Conservation (phyloP, 1,140 invertebrate species). For the Halyomorpha halys region DNA sequence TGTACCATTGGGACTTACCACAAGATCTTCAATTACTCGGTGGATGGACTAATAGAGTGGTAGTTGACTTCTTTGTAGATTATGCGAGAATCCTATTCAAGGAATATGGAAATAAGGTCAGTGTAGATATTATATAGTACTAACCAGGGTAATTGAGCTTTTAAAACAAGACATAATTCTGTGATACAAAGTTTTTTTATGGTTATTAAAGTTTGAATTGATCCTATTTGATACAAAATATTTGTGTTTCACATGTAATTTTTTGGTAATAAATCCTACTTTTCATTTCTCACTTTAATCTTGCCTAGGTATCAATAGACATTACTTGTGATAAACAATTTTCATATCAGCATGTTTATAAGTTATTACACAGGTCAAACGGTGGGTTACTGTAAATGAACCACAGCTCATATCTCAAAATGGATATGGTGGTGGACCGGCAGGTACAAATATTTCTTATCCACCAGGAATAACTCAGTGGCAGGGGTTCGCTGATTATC, state of each 20-base stretch:
- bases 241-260: too few relatives aligned
- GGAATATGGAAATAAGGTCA: constrained; percentile 40
- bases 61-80: constrained; percentile 45
- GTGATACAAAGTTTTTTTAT: too few relatives aligned
- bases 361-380: constrained; percentile 35
- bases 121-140: constrained; percentile 19
- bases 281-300: too few relatives aligned
- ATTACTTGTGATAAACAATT: too few relatives aligned
- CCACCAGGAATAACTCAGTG: constrained; percentile 28
- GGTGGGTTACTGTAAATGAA: constrained; percentile 44
- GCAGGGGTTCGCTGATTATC: constrained; percentile 35
- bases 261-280: too few relatives aligned
- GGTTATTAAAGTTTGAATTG: too few relatives aligned
- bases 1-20: constrained; percentile 46
- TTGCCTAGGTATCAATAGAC: too few relatives aligned
- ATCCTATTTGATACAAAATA: too few relatives aligned
- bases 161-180: too few relatives aligned
- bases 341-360: background rate
- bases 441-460: constrained; percentile 28
- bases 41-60: constrained; percentile 47
- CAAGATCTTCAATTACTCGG: constrained; percentile 45
- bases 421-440: constrained; percentile 35
- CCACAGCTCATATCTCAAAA: constrained; percentile 35
- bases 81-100: constrained; percentile 43
- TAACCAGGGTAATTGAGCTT: too few relatives aligned